phyloP scores from a whole-genome alignment of 2,888 invertebrate species.

The Phalera bucephala region DNA sequence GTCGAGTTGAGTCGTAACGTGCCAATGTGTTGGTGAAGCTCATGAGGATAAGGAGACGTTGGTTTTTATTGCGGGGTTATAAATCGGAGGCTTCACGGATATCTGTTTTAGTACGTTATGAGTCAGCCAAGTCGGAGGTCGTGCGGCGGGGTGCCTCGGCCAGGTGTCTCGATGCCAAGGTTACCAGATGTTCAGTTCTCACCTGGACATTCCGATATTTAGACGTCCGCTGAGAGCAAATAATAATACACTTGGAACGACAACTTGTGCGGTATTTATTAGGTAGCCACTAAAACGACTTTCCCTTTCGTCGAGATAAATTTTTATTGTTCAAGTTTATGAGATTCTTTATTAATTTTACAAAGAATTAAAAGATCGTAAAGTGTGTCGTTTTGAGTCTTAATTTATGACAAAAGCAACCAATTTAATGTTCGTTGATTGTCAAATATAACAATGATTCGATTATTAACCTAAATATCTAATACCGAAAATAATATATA shows the following conservation, averaged over 20 bases:
- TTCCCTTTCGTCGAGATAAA: neutral
- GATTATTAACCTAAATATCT: no score
- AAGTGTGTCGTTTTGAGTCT: neutral
- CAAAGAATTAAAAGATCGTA: neutral
- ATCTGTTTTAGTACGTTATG: conserved; percentile 37
- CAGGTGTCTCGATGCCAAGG: conserved; percentile 44
- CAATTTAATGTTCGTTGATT: no score
- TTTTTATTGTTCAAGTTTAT: neutral
- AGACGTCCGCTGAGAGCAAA: neutral
- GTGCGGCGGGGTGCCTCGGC: conserved; percentile 50
- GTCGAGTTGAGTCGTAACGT: conserved; percentile 16
- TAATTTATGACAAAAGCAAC: neutral
- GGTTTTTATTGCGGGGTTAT: conserved; percentile 33
- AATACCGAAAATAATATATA: no score
- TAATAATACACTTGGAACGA: neutral
- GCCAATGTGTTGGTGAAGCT: conserved; percentile 3
- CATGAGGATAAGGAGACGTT: conserved; percentile 11
- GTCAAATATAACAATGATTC: no score
- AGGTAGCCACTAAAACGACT: conserved; percentile 1
- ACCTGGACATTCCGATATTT: conserved; percentile 2
- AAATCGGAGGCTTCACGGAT: conserved; percentile 42
- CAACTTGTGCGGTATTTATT: neutral
- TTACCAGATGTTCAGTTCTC: neutral
- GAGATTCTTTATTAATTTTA: neutral
- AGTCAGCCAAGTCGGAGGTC: conserved; percentile 38